Conservation (phyloP, 2,113 vertebrate genomes). For the Procavia capensis region DNA sequence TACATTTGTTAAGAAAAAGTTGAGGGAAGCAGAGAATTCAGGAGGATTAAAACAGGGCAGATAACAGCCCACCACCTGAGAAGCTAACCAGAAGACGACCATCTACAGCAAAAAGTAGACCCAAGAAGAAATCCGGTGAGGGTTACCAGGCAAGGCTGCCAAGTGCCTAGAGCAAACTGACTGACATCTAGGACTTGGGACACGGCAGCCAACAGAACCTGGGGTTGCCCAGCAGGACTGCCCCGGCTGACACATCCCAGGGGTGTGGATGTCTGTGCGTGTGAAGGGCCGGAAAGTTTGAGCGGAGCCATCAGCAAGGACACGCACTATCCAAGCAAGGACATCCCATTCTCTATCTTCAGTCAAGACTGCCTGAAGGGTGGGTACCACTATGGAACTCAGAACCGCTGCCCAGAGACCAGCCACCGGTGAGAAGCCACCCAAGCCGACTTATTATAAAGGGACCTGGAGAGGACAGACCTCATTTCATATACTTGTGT, state of each 20-base stretch:
- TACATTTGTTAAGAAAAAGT: background rate
- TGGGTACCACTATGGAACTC: background rate
- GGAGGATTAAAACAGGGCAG: background rate
- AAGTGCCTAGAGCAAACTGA: background rate
- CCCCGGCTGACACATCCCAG: background rate
- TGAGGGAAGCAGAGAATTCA: background rate
- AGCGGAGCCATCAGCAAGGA: background rate
- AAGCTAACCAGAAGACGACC: background rate
- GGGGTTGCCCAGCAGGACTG: background rate
- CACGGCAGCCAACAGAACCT: background rate
- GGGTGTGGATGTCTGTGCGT: background rate
- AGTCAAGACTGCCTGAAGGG: background rate
- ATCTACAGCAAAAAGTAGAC: background rate
- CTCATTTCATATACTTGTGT: background rate
- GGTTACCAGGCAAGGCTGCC: background rate
- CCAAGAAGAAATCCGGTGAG: background rate
- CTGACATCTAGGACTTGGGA: background rate
- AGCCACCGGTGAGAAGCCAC: background rate
- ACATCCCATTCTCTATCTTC: background rate
- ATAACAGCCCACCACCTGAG: too few species aligned
- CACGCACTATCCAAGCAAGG: background rate
- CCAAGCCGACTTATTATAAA: background rate
- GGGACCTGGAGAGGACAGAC: background rate
- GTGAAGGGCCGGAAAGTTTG: background rate
- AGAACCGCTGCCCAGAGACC: background rate